Base-by-base conservation (phyloP, 2,888 invertebrate genomes). In the Colletes collaris region DNA sequence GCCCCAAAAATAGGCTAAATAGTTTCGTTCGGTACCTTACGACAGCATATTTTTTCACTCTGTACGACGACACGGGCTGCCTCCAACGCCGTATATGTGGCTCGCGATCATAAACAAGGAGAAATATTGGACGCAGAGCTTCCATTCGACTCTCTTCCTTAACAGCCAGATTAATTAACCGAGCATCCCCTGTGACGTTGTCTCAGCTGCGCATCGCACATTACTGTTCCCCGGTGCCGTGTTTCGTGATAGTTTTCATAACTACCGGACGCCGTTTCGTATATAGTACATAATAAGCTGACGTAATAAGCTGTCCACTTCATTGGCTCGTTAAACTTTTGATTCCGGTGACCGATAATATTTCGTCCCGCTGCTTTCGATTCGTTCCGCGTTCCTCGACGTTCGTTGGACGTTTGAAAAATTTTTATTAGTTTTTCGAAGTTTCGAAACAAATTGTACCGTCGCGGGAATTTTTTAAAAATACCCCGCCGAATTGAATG, bases 1-100 rank as follows among this genome's bases (percentile, higher is more conserved):
- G 11, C 16, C 72, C 67, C 65, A 70, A 85, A 85, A 82, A 76
- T 80, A 82, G 59, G 53, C 58, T 58, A 27, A 27, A 27, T 27
- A 74, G 40, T 76, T 81, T 50, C 55, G 50, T 40, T 67, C 58
- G 62, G 40, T 59, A 55, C 58, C 56, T 70, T 62, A 53, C 64
- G 58, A 35, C 46, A 16, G 35, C 13, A 35, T 63, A 70, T 70
- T 74, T 69, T 69, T 76, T 67, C 46, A 27, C 64, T 37, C 7
- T 8, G 40, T 44, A 50, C 60, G 37, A 55, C 11, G 27, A 63
- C 56, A 52, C 6, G 37, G 4, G 4, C 16, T 35, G 11, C 27
- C 4, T n/a, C 11, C n/a, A 3, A 7, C 40, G 40, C 44, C 27
- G 55, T 35, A 27, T 10, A 0, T 11, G 27, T 50, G 56, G 46